Evolutionary conservation across 2,113 vertebrate species (phyloP), one percentile per base, ranked within the genome.

Genomic region (Podarcis muralis): DNA sequence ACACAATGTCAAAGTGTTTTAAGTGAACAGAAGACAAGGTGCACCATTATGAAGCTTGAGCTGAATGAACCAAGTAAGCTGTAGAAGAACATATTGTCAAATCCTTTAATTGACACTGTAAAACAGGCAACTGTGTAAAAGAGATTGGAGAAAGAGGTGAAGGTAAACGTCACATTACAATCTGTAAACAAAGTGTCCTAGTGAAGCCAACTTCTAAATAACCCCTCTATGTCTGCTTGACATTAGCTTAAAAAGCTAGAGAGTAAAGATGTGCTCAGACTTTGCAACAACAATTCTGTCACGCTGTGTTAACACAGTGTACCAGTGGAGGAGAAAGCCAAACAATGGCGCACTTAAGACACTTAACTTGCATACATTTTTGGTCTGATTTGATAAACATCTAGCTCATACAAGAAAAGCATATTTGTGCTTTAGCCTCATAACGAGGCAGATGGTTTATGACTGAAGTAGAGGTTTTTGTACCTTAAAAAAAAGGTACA

Each of bases 21-120:
- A 22, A 71, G 66, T 37, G 32, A n/a, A 23, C 53, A 43, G 13
- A 68, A 11, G 30, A n/a, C 80, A 32, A 43, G n/a, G 11, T 76
- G 6, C 37, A 16, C 27, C 25, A 3, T 69, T 74, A 71, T 57
- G 59, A 74, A 37, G 37, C 87, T 40, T 88, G 77, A 84, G 62
- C n/a, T 78, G 30, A 77, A 87, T 62, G 30, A 94, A 91, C 43
- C 71, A 89, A 86, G 84, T 91, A 89, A 86, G 85, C 90, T 87
- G 90, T 57, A 84, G 91, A 90, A 79, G 84, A 93, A 87, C 35
- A 89, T 90, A 57, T 93, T 83, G 22, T 78, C 86, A 94, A 93
- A 93, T 93, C 84, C 86, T 96, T 97, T 94, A 92, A 96, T 96
- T 94, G 78, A 94, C 84, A 92, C 83, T 82, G 79, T 72, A 32